phyloP scores from a whole-genome alignment of 2,888 invertebrate genomes.

The Noctua pronuba region DNA sequence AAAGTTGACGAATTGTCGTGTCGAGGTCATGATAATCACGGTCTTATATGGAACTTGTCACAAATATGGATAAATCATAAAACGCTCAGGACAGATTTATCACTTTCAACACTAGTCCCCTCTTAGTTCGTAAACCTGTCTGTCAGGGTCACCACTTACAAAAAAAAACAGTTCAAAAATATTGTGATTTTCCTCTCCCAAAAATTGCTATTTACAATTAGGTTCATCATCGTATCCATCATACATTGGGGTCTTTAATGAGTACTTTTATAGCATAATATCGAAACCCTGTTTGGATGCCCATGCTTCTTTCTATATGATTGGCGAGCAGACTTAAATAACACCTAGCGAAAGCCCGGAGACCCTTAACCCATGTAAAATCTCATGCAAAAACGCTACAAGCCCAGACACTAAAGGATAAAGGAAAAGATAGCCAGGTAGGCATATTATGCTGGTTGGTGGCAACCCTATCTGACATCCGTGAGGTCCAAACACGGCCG shows the following conservation, averaged over 20 bases:
- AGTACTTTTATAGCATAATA: not conserved
- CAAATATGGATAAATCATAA: slow-evolving; percentile 61
- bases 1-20: slow-evolving; percentile 12
- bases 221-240: not conserved
- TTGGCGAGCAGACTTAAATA: not conserved
- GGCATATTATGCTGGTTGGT: slow-evolving; percentile 39
- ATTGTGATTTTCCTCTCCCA: not conserved
- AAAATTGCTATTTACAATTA: not conserved
- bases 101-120: slow-evolving; percentile 47
- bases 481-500: slow-evolving; percentile 77
- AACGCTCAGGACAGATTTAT: slow-evolving; percentile 62
- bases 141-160: slow-evolving; percentile 30
- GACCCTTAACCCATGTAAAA: not conserved
- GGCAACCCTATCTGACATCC: slow-evolving; percentile 80
- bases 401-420: slow-evolving; percentile 13
- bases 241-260: not conserved
- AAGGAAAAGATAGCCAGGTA: slow-evolving; percentile 10
- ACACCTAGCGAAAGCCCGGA: not conserved
- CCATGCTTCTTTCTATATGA: not conserved
- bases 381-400: not conserved
- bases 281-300: not conserved
- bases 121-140: slow-evolving; percentile 44
- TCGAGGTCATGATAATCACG: slow-evolving; percentile 9
- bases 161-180: not conserved
- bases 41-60: slow-evolving; percentile 35